Evolutionary conservation across 2,888 invertebrate species (phyloP), one percentile per base, ranked within the genome.

Genomic region (Coleophora deauratella): DNA sequence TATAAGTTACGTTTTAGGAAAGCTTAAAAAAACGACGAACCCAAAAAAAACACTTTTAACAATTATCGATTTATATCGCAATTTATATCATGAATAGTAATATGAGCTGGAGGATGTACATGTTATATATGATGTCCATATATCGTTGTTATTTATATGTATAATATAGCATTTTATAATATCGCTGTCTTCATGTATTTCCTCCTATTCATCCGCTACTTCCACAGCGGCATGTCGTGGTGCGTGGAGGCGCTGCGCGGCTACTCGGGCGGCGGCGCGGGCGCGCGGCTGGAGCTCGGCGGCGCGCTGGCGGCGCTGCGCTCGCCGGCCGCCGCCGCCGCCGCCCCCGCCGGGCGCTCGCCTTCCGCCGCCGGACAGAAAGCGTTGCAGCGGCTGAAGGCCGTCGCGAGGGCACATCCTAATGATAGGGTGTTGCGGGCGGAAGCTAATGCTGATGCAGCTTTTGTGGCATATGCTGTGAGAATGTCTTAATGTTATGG

Each of bases 211-310:
- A n/a, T n/a, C n/a, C 38, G 76, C 87, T 9, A 9, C 2, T n/a
- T 87, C 27, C 87, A 78, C 42, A 78, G 78, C 1, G 72, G 78
- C 21, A 68, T 77, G 57, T 77, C 73, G 52, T 97, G 97, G 98
- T 99, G 99, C 73, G 95, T 98, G 40, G 96, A 97, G 55, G 91
- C 94, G 14, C 93, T 99, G 38, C 96, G 97, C 66, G 92, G 93
- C 36, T 97, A 98, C n/a, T 44, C 40, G 3, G 45, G 45, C 96
- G 44, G 96, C 94, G 34, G 93, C 91, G 56, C 98, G 94, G 84
- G 82, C 42, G 79, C 79, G 9, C 68, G 80, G 27, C 60, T 97
- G 91, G 98, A 99, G 96, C 77, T 95, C 93, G 52, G 96, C 94
- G 66, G 91, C 90, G 55, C 96, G 94, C 56, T 96, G 92, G 77